These are phyloP conservation scores for Heterotis niloticus DNA, from an alignment of 2,113 vertebrate species.

Conservation along the genomic window DNA sequence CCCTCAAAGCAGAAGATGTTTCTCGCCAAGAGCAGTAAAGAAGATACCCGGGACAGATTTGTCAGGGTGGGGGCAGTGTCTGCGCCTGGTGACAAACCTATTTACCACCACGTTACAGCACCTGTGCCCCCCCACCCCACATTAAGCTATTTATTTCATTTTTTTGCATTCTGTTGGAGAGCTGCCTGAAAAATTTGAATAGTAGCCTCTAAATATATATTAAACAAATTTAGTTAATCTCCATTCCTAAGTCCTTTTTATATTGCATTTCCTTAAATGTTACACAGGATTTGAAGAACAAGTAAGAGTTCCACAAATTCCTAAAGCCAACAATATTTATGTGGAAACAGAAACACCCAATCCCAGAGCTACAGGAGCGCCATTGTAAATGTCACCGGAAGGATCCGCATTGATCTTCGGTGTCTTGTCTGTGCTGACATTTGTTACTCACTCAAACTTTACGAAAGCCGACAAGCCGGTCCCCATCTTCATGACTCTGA, in stretches of 20 bases:
- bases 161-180: too few species aligned
- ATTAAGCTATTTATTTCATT: too few species aligned
- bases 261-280: background rate
- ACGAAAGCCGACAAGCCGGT: background rate
- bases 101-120: too few species aligned
- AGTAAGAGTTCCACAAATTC: background rate
- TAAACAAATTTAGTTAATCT: too few species aligned
- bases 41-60: too few species aligned
- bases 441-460: conserved; percentile 11
- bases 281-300: background rate
- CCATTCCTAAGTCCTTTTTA: too few species aligned
- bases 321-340: background rate
- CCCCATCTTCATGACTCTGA: background rate
- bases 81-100: too few species aligned
- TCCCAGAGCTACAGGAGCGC: background rate
- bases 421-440: background rate
- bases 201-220: too few species aligned
- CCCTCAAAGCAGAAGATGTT: background rate
- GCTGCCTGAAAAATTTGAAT: too few species aligned
- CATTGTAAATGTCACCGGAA: conserved; percentile 9
- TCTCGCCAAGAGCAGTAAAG: too few species aligned
- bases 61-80: too few species aligned
- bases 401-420: background rate
- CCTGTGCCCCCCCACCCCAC: too few species aligned
- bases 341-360: background rate